These are phyloP conservation scores for Ceratitis capitata DNA, from an alignment of 1,140 invertebrate genomes.

Conservation along the genomic window DNA sequence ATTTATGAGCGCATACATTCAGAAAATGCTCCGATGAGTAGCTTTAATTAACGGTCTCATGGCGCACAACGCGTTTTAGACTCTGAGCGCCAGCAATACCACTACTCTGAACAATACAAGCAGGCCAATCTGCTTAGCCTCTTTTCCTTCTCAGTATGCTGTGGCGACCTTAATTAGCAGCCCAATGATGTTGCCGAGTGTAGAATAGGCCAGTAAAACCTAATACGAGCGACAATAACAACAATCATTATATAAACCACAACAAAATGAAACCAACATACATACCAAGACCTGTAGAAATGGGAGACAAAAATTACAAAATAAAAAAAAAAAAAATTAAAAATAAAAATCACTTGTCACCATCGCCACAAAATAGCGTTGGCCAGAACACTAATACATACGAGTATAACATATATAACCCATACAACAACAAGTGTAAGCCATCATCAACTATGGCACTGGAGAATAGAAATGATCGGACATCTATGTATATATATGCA, in stretches of 20 bases:
- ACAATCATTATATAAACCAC: background rate
- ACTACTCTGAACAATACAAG: background rate
- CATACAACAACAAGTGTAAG: constrained; percentile 1
- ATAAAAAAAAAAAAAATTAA: background rate
- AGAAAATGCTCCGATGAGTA: background rate
- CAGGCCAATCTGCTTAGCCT: constrained; percentile 8
- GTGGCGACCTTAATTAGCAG: constrained; percentile 8
- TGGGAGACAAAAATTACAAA: background rate
- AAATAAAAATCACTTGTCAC: background rate
- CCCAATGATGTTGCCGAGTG: background rate
- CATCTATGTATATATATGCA: background rate
- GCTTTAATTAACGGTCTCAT: background rate
- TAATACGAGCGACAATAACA: background rate
- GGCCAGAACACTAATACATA: background rate
- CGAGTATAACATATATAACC: too few species aligned
- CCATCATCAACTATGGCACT: background rate
- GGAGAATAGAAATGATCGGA: background rate
- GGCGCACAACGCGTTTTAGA: background rate
- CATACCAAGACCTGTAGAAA: background rate
- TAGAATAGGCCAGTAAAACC: background rate
- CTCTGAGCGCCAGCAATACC: background rate
- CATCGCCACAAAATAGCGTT: background rate
- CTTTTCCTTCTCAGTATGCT: background rate
- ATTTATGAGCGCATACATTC: background rate
- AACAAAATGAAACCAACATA: background rate